These are phyloP conservation scores for Eira barbara DNA, from an alignment of 2,113 vertebrate species.

Conservation along the genomic window DNA sequence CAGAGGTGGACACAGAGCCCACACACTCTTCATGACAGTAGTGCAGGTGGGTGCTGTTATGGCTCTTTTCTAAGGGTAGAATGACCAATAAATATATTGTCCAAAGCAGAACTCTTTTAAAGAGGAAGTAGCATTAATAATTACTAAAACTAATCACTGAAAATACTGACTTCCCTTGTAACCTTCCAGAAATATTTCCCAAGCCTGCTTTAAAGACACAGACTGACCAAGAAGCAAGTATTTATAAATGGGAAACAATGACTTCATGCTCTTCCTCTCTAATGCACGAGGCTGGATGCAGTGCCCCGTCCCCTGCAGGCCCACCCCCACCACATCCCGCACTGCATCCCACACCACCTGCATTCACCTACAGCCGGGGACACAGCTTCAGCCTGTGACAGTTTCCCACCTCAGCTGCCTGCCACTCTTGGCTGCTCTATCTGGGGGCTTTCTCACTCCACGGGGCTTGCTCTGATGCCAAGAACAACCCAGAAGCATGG, in stretches of 20 bases:
- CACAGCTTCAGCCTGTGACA: not conserved
- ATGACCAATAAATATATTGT: not conserved
- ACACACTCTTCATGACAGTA: rapidly evolving
- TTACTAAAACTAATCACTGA: not conserved
- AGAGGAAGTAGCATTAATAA: not conserved
- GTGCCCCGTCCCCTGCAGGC: no score
- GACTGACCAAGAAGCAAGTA: not conserved
- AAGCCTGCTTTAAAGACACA: not conserved
- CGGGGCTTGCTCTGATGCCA: not conserved
- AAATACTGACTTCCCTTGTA: not conserved
- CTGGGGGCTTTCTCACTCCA: not conserved
- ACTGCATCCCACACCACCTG: not conserved
- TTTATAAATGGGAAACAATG: not conserved
- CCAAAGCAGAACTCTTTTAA: not conserved
- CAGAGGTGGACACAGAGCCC: not conserved
- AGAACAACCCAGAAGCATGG: not conserved
- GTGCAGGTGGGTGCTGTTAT: not conserved
- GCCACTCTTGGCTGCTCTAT: not conserved
- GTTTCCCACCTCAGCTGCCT: not conserved
- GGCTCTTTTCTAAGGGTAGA: not conserved
- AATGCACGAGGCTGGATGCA: not conserved
- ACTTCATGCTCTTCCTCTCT: not conserved
- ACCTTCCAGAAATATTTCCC: not conserved
- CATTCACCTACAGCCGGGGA: not conserved
- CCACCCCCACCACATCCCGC: not conserved